Evolutionary conservation across 1,140 invertebrate species (phyloP).

Genomic region (Trachymyrmex septentrionalis): DNA sequence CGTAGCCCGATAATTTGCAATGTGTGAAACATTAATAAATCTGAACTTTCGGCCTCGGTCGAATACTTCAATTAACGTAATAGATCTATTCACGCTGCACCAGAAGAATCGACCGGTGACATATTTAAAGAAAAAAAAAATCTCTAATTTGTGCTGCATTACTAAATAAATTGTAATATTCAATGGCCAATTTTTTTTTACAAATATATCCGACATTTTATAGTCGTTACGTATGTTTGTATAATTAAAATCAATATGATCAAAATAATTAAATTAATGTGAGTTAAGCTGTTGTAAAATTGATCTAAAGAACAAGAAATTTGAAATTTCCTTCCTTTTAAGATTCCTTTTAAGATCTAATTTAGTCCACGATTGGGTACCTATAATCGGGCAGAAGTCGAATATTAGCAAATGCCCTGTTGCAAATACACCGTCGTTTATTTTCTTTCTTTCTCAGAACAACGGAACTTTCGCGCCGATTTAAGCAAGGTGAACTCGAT

Average conservation of each 20-base stretch:
- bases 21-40: constrained; percentile 48
- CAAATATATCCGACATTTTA: background rate
- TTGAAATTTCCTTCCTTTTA: background rate
- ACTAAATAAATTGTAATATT: constrained; percentile 10
- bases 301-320: background rate
- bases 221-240: background rate
- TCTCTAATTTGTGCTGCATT: background rate
- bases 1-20: constrained; percentile 5
- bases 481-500: constrained; percentile 59
- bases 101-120: background rate
- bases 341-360: background rate
- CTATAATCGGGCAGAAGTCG: background rate
- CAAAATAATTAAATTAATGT: background rate
- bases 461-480: constrained; percentile 35
- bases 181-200: background rate
- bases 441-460: constrained; percentile 22
- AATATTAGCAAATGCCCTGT: background rate
- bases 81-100: constrained; percentile 1
- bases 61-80: constrained; percentile 54
- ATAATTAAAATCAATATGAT: background rate
- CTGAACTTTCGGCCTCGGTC: background rate
- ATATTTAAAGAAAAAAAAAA: background rate
- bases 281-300: background rate
- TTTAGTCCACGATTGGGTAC: background rate
- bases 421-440: constrained; percentile 8